These are phyloP conservation scores for Acanthacorydalis orientalis DNA, from an alignment of 2,888 invertebrate genomes.

Conservation along the genomic window DNA sequence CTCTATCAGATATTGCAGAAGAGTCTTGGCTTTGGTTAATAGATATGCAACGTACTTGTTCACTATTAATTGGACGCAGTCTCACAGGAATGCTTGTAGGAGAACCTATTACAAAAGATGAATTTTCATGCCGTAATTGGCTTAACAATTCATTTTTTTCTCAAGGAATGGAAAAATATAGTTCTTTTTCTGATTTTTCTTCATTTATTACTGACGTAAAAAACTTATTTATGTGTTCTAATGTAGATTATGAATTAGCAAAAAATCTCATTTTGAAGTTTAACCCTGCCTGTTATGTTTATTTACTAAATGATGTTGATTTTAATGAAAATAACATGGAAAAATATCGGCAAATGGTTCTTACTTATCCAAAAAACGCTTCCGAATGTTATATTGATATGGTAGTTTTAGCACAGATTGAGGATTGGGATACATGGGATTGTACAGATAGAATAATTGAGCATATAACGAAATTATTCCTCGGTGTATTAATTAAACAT, in stretches of 20 bases:
- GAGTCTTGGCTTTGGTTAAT: slow-evolving; percentile 38
- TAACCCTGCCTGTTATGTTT: not conserved
- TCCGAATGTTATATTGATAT: slow-evolving; percentile 20
- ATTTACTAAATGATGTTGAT: slow-evolving; percentile 9
- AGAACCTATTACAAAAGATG: slow-evolving; percentile 25
- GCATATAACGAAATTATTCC: slow-evolving; percentile 27
- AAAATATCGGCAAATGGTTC: not conserved
- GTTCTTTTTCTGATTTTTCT: not conserved
- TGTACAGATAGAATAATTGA: slow-evolving; percentile 28
- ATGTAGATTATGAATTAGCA: not conserved
- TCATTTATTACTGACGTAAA: not conserved
- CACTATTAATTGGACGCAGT: slow-evolving; percentile 39
- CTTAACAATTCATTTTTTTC: slow-evolving; percentile 26
- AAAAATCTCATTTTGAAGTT: not conserved
- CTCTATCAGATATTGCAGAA: slow-evolving; percentile 26
- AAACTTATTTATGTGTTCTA: not conserved
- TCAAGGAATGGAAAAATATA: slow-evolving; percentile 18
- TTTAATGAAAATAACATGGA: slow-evolving; percentile 11
- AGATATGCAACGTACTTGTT: slow-evolving; percentile 39
- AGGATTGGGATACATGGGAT: slow-evolving; percentile 34
- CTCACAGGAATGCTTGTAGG: slow-evolving; percentile 38
- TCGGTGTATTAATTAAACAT: slow-evolving; percentile 33
- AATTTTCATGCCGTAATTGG: slow-evolving; percentile 28
- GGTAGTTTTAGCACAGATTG: slow-evolving; percentile 23
- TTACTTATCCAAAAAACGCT: not conserved